Percentiles rank a stretch among this genome's conserved stretches.
These are phyloP conservation scores for Physocephala rufipes DNA, from an alignment of 2,888 invertebrate species.

Conservation along the genomic window DNA sequence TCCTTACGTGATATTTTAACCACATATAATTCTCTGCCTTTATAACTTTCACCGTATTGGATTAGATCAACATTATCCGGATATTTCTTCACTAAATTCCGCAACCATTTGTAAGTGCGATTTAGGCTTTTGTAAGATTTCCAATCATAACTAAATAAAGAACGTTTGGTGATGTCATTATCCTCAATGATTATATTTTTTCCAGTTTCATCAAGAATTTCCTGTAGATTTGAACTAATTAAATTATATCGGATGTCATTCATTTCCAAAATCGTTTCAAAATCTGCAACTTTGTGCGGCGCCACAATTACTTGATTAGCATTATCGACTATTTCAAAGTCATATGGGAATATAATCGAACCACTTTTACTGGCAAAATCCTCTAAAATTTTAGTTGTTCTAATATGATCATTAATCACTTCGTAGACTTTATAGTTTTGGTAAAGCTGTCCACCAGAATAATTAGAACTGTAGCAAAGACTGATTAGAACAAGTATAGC, in stretches of 20 bases:
- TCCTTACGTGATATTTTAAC: too few species aligned
- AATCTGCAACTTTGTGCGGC: conserved; percentile 58
- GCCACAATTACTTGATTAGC: conserved; percentile 67
- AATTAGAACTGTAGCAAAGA: background rate
- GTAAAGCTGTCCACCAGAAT: conserved; percentile 60
- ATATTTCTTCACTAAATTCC: background rate
- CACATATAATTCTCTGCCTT: background rate
- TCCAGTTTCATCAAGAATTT: background rate
- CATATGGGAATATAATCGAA: conserved; percentile 67
- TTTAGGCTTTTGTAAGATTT: background rate
- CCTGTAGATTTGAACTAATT: conserved; percentile 65
- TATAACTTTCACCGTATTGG: background rate
- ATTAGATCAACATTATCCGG: background rate
- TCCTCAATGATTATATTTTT: background rate
- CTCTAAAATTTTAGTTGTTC: too few species aligned
- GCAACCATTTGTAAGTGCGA: conserved; percentile 2
- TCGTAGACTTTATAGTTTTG: conserved; percentile 72
- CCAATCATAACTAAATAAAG: conserved; percentile 1
- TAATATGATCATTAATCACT: too few species aligned
- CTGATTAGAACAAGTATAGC: background rate
- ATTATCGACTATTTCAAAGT: conserved; percentile 62
- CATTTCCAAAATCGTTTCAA: conserved; percentile 52
- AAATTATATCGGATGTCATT: conserved; percentile 65
- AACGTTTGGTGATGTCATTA: background rate
- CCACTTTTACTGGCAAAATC: too few species aligned